Evolutionary conservation across 2,888 invertebrate genomes (phyloP).

Genomic region (Thera britannica): DNA sequence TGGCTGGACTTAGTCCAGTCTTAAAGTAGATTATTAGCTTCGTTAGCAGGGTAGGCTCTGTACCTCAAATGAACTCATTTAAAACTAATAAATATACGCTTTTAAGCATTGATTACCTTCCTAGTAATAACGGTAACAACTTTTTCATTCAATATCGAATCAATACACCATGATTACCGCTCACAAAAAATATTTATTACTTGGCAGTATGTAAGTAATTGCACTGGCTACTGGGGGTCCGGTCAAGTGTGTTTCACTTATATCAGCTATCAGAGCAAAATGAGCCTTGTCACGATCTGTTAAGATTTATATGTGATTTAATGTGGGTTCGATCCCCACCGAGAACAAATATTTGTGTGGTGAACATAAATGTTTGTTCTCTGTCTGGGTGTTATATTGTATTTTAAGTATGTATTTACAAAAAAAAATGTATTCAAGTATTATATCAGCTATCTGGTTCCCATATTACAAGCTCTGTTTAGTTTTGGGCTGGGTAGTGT

Average conservation of each 20-base stretch:
- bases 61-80: slow-evolving; percentile 1
- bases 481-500: no score
- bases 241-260: slow-evolving; percentile 12
- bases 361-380: no score
- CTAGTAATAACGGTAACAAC: slow-evolving; percentile 38
- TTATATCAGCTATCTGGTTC: no score
- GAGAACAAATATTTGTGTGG: no score
- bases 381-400: no score
- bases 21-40: background rate
- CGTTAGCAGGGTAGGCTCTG: background rate
- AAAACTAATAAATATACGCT: slow-evolving; percentile 14
- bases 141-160: slow-evolving; percentile 40
- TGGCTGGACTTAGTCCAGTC: background rate
- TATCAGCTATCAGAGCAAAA: slow-evolving; percentile 5
- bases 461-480: no score
- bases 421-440: no score
- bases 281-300: background rate
- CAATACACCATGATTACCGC: slow-evolving; percentile 39
- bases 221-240: slow-evolving; percentile 34
- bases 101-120: slow-evolving; percentile 22
- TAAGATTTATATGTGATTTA: background rate
- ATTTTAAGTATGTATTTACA: no score
- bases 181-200: slow-evolving; percentile 43
- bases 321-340: no score
- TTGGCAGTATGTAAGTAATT: slow-evolving; percentile 39